Base-by-base conservation (phyloP, 2,113 vertebrate species). In the Leptocoma aspasia region DNA sequence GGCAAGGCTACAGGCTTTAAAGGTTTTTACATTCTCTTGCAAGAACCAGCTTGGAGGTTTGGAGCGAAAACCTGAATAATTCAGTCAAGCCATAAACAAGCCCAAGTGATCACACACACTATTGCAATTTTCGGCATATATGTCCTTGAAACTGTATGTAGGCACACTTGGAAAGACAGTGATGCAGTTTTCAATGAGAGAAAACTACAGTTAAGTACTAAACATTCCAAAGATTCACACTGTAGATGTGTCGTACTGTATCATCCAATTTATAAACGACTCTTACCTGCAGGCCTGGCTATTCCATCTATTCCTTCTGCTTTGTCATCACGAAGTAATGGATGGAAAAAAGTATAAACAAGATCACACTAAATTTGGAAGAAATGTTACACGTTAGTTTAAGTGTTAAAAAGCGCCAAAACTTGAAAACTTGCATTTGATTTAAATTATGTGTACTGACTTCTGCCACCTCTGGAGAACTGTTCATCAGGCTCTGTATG, bases 301-400 rank as follows among this genome's bases (percentile, higher is more conserved):
- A 98, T 95, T 73, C 98, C 97, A 30, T 99, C 99, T 87, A 99
- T 97, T 92, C 98, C 99, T 95, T 99, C 99, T 13, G 98, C 98
- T 98, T 99, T 99, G 57, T 99, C 99, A 96, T 99, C 99, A 82
- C 99, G 98, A 73, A 98, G 98, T 94, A 99, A 98, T 11, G 99
- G 99, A 96, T 99, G 99, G 97, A 99, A 99, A 97, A 99, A 99
- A 15, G 99, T 99, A 98, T 99, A 99, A 97, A 99, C 97, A 95
- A 99, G 98, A 97, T 99, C 99, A 97, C 99, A 99, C 99, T 99
- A 89, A 49, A 89, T 94, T 92, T 93, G 89, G 70, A 93, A 96
- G 83, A 93, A 97, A 97, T 8, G 17, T 90, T 75, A 90, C n/a
- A 76, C 11, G 66, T 97, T 96, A 97, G 92, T 71, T 96, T 64